Base-by-base conservation (phyloP, 1,140 invertebrate species). In the Cyclargus thomasi region DNA sequence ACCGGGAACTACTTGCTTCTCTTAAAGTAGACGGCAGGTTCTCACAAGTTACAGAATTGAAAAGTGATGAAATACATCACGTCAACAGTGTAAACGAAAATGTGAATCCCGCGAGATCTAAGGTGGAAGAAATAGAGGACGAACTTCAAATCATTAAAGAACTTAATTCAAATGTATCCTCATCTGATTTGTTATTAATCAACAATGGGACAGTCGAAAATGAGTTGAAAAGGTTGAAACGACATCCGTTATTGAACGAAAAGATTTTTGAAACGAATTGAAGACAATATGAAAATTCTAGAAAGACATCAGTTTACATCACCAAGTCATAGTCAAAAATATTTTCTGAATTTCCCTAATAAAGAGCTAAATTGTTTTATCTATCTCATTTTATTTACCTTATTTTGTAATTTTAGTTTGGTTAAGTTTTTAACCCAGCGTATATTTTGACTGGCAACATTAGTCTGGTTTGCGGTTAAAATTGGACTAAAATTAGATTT, bases 1-100 rank as follows among this genome's bases (percentile, higher is more conserved):
- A 79, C 62, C 67, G 79, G 64, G 75, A 81, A 64, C 64, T 86
- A 23, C 57, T 85, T 22, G 22, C 68, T 3, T 11, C 67, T 7
- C 77, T 79, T 0, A 79, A 80, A 62, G 62, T 79, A 18, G 70
- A 71, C 0, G 74, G 77, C 67, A 29, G 72, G 6, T 80, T 80
- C 0, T 67, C 76, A 47, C 72, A 74, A 65, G 75, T 85, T 11
- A 74, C 73, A 57, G 67, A 68, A 29, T 59, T 77, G n/a, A 67
- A 62, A 1, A 75, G 76, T 65, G 70, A 80, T 6, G 66, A 85
- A 8, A 53, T 78, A 7, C 71, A 78, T 66, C 36, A 79, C n/a
- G 75, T 79, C 4, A 57, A 69, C 10, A 71, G 64, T 16, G 11
- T 14, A 78, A 77, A 8, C 82, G 79, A 4, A 81, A 74, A 18